A percentile compares a stretch with the other conserved stretches of the same genome.
Conservation (phyloP, 1,140 invertebrate genomes). For the Mizuhopecten yessoensis region DNA sequence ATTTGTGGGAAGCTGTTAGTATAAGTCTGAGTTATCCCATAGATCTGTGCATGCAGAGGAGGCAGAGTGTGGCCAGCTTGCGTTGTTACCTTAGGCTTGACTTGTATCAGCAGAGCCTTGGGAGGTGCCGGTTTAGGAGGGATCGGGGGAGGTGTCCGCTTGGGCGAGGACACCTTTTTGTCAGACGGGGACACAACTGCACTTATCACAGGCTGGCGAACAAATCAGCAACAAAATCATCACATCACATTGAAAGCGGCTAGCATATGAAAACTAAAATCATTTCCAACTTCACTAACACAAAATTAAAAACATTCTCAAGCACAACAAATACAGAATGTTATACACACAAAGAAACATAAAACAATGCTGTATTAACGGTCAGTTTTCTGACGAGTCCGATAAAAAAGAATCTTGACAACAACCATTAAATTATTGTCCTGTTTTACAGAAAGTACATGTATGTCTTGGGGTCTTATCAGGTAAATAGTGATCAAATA, state of each 20-base stretch:
- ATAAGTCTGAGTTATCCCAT: no score
- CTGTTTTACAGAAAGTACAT: no score
- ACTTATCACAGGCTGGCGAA: conserved; percentile 19
- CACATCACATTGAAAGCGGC: conserved; percentile 13
- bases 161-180: conserved; percentile 54
- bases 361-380: no score
- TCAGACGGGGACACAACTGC: conserved; percentile 48
- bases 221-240: background rate
- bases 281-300: background rate
- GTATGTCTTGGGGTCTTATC: no score
- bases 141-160: conserved; percentile 70
- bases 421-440: no score
- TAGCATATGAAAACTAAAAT: conserved; percentile 2
- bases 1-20: no score
- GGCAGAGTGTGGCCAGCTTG: background rate
- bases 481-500: no score
- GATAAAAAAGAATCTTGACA: no score
- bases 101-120: conserved; percentile 50
- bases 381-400: no score
- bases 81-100: conserved; percentile 49
- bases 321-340: background rate
- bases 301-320: background rate
- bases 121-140: conserved; percentile 68
- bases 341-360: background rate
- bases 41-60: conserved; percentile 13